These are phyloP conservation scores for Etheostoma nigrum DNA, from an alignment of 2,797 vertebrate species.

Conservation along the genomic window DNA sequence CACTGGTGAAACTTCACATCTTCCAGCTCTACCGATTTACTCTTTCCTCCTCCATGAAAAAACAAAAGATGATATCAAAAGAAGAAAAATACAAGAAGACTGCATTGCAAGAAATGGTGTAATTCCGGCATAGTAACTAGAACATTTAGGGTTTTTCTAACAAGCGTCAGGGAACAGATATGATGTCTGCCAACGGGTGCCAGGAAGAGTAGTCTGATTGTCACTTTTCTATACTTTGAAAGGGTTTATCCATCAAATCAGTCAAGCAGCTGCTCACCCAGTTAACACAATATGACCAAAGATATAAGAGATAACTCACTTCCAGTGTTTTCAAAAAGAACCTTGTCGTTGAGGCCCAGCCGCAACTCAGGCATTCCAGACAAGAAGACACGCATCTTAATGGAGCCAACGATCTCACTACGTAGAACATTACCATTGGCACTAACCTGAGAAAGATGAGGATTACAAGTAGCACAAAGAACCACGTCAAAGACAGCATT, in stretches of 20 bases:
- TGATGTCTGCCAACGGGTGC: background rate
- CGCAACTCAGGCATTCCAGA: conserved; percentile 98
- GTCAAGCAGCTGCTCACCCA: background rate
- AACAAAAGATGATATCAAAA: background rate
- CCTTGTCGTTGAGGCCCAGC: conserved; percentile 97
- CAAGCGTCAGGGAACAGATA: background rate
- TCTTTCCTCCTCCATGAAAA: conserved; percentile 89
- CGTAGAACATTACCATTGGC: conserved; percentile 96
- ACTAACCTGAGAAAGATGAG: conserved; percentile 87
- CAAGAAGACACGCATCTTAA: conserved; percentile 98
- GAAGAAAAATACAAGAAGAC: background rate
- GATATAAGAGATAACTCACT: conserved; percentile 87
- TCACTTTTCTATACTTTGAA: background rate
- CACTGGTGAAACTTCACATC: conserved; percentile 97
- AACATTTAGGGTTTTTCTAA: background rate
- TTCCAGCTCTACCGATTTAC: conserved; percentile 95
- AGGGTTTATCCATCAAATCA: background rate
- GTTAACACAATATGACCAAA: background rate
- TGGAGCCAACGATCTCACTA: conserved; percentile 98
- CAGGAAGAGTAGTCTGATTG: background rate
- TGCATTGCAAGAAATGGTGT: background rate
- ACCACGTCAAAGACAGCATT: background rate
- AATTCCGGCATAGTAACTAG: background rate
- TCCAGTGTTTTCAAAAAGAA: conserved; percentile 98
- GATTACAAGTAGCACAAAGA: conserved; percentile 2